Conservation (phyloP, 2,888 invertebrate species). For the Drosophila demipolita region DNA sequence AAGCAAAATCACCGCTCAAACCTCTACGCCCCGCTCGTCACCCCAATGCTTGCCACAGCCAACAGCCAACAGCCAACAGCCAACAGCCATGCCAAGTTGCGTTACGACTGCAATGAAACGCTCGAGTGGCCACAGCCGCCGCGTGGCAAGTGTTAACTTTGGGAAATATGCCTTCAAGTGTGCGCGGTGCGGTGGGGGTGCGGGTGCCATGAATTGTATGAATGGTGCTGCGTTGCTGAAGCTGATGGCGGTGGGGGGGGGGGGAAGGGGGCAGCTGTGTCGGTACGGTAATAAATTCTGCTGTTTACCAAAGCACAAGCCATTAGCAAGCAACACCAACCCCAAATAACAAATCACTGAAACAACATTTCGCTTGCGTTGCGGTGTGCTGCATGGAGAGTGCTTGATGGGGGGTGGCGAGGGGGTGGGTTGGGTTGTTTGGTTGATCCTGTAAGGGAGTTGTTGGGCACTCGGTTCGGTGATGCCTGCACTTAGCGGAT, state of each 20-base stretch:
- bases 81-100: conserved; percentile 38
- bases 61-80: not conserved
- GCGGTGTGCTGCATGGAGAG: not conserved
- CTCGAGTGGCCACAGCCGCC: conserved; percentile 78
- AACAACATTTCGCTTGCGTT: conserved; percentile 68
- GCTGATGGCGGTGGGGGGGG: not conserved
- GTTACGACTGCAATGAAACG: conserved; percentile 72
- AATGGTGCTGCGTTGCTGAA: not conserved
- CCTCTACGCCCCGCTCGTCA: not conserved
- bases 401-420: no score
- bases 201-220: not conserved
- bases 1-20: conserved; percentile 19
- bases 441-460: conserved; percentile 1
- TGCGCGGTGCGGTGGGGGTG: not conserved
- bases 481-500: conserved; percentile 84
- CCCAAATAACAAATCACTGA: conserved; percentile 81
- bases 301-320: conserved; percentile 82
- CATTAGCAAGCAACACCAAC: conserved; percentile 83
- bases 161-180: conserved; percentile 50
- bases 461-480: conserved; percentile 33
- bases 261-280: conserved; percentile 4
- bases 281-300: conserved; percentile 74
- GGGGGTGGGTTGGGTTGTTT: not conserved
- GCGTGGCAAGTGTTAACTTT: conserved; percentile 82
- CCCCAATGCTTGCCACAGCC: not conserved